Base-by-base conservation (phyloP, 2,797 vertebrate genomes). In the Arrhamphus sclerolepis region DNA sequence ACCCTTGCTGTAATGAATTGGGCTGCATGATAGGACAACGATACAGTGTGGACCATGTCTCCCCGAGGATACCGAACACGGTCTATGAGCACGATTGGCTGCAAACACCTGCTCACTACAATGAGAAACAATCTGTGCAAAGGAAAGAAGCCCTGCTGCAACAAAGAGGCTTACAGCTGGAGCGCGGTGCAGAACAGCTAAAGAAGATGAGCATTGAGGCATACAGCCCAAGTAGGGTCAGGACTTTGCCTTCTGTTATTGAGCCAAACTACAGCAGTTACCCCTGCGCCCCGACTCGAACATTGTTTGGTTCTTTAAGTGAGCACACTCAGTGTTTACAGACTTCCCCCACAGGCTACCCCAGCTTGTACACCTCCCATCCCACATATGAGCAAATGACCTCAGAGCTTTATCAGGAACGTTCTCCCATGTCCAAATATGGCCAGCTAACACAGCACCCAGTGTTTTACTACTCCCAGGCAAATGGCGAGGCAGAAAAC, bases 1-100 rank as follows among this genome's bases (percentile, higher is more conserved):
- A 86, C 0, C 58, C 88, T 4, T 96, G 94, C 74, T 97, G 94
- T 22, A 20, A 84, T 42, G 88, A 94, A 9, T 51, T 82, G 54
- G 80, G 89, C 22, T 94, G 90, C 7, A 68, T 90, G 41, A 81
- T 93, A 28, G 86, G 93, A 4, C 70, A 88, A 3, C 72, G 87
- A 28, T 89, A 91, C 62, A 26, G 68, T 0, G 43, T 92, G 59
- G 94, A 91, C 21, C 80, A 66, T 2, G 63, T 82, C 22, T 63
- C 80, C 46, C 81, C 71, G 4, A 81, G 80, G 56, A 62, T 84
- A 54, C 84, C 84, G 2, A 80, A 58, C 52, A 17, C 67, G 24
- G 66, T 87, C 16, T 92, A 86, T 54, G 87, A 93, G 50, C 85
- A 84, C 0, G 84, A 90, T 2, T 92, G 86, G 88, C 76, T 81